Percentiles rank a stretch among this genome's conserved stretches.
These are phyloP conservation scores for Eolophus roseicapilla DNA, from an alignment of 2,113 vertebrate genomes.

Conservation along the genomic window DNA sequence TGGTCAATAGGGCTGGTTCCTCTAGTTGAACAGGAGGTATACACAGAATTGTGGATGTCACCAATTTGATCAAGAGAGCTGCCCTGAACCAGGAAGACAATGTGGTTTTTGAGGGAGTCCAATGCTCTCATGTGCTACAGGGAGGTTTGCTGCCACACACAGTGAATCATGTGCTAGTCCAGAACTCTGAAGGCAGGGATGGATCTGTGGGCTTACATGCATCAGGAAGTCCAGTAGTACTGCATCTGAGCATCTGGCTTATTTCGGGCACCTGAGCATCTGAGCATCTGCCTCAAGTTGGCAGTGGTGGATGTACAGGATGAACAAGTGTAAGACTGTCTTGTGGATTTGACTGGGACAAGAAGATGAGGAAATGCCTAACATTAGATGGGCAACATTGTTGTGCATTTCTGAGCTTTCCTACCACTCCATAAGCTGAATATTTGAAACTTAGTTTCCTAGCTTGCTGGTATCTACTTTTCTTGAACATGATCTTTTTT, in stretches of 20 bases:
- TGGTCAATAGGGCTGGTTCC: background rate
- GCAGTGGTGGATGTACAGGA: background rate
- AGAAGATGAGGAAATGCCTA: background rate
- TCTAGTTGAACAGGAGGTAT: background rate
- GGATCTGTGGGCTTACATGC: conserved; percentile 56
- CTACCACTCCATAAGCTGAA: background rate
- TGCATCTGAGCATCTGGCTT: conserved; percentile 47
- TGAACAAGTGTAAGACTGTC: background rate
- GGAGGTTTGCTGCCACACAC: background rate
- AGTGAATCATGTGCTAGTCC: background rate
- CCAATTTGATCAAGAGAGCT: background rate
- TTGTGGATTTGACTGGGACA: background rate
- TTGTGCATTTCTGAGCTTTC: background rate
- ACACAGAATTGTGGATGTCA: background rate
- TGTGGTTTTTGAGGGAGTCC: background rate
- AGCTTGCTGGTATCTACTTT: background rate
- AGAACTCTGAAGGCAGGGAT: conserved; percentile 45
- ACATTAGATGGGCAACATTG: background rate
- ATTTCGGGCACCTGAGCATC: conserved; percentile 6
- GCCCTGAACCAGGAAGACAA: background rate
- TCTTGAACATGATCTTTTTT: background rate
- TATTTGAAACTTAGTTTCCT: background rate
- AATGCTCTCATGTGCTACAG: background rate
- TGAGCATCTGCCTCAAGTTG: conserved; percentile 53
- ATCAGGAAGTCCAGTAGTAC: conserved; percentile 48